phyloP scores from a whole-genome alignment of 2,797 vertebrate species.

The Microcaecilia unicolor region DNA sequence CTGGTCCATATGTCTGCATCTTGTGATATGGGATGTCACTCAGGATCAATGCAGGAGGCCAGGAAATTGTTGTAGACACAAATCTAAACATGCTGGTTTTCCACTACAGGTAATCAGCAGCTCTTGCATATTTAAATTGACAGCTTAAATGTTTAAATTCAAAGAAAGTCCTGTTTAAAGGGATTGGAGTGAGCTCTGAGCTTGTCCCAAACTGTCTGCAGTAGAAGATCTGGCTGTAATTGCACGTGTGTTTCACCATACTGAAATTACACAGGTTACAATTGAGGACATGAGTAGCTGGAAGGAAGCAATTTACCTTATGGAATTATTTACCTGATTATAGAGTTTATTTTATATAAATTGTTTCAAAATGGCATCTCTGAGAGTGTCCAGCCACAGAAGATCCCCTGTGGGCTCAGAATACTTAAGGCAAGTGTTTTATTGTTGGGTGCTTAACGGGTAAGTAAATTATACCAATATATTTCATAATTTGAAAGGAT shows the following conservation, averaged over 20 bases:
- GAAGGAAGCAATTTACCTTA: slow-evolving; percentile 73
- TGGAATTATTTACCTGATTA: slow-evolving; percentile 81
- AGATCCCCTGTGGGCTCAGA: slow-evolving; percentile 17
- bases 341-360: slow-evolving; percentile 74
- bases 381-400: slow-evolving; percentile 18
- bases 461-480: slow-evolving; percentile 20
- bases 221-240: slow-evolving; percentile 41
- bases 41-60: slow-evolving; percentile 67
- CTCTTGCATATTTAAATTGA: slow-evolving; percentile 74
- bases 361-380: slow-evolving; percentile 47
- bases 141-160: slow-evolving; percentile 86
- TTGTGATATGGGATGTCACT: too few relatives aligned
- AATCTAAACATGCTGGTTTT: slow-evolving; percentile 79
- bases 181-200: slow-evolving; percentile 32
- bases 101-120: slow-evolving; percentile 76
- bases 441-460: slow-evolving; percentile 31
- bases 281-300: slow-evolving; percentile 58
- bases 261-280: slow-evolving; percentile 71
- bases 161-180: slow-evolving; percentile 52
- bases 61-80: slow-evolving; percentile 83
- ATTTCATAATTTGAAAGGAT: slow-evolving; percentile 15
- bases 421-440: slow-evolving; percentile 26
- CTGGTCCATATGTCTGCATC: too few relatives aligned
- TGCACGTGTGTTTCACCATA: slow-evolving; percentile 53
- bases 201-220: slow-evolving; percentile 37